Conservation (phyloP, 2,797 vertebrate genomes). For the Tenualosa thibaudeaui region DNA sequence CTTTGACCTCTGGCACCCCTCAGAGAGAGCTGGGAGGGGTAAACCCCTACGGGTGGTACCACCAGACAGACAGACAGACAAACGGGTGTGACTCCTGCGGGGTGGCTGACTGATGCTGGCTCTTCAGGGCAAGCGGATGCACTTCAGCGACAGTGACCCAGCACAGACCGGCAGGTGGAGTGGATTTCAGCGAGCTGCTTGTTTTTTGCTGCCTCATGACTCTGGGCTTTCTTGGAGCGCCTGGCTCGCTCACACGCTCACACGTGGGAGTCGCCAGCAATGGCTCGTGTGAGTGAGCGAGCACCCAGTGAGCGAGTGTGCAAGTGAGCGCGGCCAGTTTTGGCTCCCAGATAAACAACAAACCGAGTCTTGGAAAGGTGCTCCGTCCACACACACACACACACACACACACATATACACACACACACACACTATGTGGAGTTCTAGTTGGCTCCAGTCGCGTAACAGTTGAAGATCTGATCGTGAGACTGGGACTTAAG, state of each 20-base stretch:
- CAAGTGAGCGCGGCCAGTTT: conserved; percentile 56
- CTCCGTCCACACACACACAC: conserved; percentile 35
- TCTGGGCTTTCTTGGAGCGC: conserved; percentile 31
- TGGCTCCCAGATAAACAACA: conserved; percentile 66
- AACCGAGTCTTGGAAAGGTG: conserved; percentile 57
- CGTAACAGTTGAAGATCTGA: conserved; percentile 44
- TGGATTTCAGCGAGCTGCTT: not conserved
- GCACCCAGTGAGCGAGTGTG: not conserved
- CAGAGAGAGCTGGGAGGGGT: conserved; percentile 30
- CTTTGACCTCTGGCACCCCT: conserved; percentile 46
- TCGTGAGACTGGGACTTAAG: conserved; percentile 56
- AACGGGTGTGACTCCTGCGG: not conserved
- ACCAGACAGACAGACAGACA: not conserved
- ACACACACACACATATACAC: conserved; percentile 26
- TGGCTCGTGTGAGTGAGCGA: conserved; percentile 21
- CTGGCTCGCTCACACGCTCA: too few species aligned
- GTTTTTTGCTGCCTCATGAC: not conserved
- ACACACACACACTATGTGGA: conserved; percentile 30
- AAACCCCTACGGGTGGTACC: not conserved
- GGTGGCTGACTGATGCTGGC: not conserved
- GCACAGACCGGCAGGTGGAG: conserved; percentile 7
- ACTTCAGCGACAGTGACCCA: not conserved
- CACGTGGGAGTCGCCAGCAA: conserved; percentile 26
- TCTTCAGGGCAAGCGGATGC: not conserved
- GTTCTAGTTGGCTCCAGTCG: conserved; percentile 59